A percentile compares a stretch with the other conserved stretches of the same genome.
Conservation (phyloP, 2,113 vertebrate species). For the Colius striatus region DNA sequence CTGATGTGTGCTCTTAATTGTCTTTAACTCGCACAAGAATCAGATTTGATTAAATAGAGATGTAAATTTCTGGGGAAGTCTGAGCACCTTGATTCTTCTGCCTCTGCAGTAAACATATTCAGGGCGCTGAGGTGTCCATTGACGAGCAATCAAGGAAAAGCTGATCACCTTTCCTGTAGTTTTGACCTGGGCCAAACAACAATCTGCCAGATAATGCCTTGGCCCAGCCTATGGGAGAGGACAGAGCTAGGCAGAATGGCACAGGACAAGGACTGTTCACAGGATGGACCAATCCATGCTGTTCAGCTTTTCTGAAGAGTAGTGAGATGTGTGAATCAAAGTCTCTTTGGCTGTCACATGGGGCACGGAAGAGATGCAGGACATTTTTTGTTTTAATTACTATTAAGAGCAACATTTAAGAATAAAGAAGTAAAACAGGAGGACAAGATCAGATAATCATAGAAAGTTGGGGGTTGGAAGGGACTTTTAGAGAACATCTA, state of each 20-base stretch:
- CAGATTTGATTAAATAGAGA: neutral
- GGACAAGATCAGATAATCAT: neutral
- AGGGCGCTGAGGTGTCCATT: accelerated
- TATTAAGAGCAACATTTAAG: neutral
- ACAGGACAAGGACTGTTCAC: neutral
- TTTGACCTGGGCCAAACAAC: neutral
- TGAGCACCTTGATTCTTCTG: neutral
- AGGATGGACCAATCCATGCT: neutral
- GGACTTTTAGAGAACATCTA: too few relatives aligned
- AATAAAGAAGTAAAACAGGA: neutral
- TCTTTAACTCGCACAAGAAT: neutral
- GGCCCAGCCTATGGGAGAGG: neutral
- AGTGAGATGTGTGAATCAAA: neutral
- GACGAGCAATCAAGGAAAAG: neutral
- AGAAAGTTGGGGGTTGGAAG: too few relatives aligned
- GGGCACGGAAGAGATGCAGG: neutral
- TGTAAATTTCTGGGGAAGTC: neutral
- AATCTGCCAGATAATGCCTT: neutral
- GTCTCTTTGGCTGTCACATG: neutral
- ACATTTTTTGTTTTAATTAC: neutral
- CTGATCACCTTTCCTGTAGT: neutral
- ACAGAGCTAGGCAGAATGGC: neutral
- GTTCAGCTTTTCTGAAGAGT: neutral
- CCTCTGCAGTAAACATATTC: neutral
- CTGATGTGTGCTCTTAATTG: neutral